These are phyloP conservation scores for Andrena flavipes DNA, from an alignment of 2,888 invertebrate species.

Conservation along the genomic window DNA sequence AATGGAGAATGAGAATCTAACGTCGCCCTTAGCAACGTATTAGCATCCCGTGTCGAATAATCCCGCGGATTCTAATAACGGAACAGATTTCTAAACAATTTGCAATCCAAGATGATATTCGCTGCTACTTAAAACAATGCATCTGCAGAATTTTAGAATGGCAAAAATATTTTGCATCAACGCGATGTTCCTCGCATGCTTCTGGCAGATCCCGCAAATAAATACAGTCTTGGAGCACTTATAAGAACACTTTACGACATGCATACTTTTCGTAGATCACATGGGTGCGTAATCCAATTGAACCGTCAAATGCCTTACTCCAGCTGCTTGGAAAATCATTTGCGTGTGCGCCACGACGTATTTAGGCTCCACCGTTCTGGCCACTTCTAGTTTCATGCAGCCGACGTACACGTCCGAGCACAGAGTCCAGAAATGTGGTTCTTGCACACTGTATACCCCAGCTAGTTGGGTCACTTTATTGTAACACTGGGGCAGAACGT, in stretches of 20 bases:
- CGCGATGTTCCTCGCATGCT: conserved; percentile 66
- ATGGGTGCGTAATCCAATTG: conserved; percentile 96
- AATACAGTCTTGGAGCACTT: conserved; percentile 63
- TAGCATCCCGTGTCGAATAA: conserved; percentile 8
- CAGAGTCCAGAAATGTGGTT: conserved; percentile 99
- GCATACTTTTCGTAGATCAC: conserved; percentile 85
- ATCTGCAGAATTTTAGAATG: conserved; percentile 68
- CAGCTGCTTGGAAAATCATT: conserved; percentile 96
- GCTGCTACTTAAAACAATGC: conserved; percentile 55
- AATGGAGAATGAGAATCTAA: conserved; percentile 23
- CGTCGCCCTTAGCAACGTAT: conserved; percentile 19
- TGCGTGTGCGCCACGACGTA: conserved; percentile 97
- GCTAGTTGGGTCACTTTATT: conserved; percentile 95
- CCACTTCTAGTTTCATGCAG: conserved; percentile 97
- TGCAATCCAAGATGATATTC: conserved; percentile 71
- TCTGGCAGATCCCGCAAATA: conserved; percentile 71
- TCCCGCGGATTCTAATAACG: not conserved
- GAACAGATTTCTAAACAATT: conserved; percentile 67
- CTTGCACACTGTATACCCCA: conserved; percentile 97
- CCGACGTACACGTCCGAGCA: conserved; percentile 97
- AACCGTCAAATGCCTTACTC: conserved; percentile 95
- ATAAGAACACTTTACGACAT: conserved; percentile 61
- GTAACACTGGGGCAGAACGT: conserved; percentile 94
- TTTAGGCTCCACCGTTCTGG: conserved; percentile 95
- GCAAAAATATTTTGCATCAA: conserved; percentile 66